Evolutionary conservation across 1,140 invertebrate genomes (phyloP).

Genomic region (Drosophila kepulauana): DNA sequence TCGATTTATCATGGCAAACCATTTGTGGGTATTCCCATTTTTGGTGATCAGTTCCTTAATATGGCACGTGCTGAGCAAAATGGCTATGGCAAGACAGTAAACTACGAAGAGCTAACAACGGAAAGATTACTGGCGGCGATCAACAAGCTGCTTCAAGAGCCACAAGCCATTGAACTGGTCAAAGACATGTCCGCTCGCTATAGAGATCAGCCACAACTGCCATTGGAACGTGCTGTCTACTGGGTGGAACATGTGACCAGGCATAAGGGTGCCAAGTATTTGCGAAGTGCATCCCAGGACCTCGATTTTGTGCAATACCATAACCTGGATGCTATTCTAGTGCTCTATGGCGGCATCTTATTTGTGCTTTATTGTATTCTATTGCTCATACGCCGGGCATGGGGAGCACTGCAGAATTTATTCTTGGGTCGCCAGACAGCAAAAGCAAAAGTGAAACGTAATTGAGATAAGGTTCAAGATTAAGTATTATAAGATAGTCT

Average conservation of each 20-base stretch:
- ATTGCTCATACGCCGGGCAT: slow-evolving; percentile 46
- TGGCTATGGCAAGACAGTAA: slow-evolving; percentile 85
- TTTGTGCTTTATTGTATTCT: slow-evolving; percentile 51
- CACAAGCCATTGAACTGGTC: slow-evolving; percentile 81
- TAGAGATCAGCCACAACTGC: slow-evolving; percentile 87
- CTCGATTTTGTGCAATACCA: slow-evolving; percentile 87
- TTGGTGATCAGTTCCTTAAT: slow-evolving; percentile 88
- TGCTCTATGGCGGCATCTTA: slow-evolving; percentile 68
- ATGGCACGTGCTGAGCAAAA: slow-evolving; percentile 85
- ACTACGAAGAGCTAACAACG: slow-evolving; percentile 57
- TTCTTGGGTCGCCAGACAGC: slow-evolving; percentile 33
- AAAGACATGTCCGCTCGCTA: slow-evolving; percentile 87
- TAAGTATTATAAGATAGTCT: slow-evolving; percentile 1
- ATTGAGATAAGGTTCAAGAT: slow-evolving; percentile 28
- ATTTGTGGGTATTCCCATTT: slow-evolving; percentile 89
- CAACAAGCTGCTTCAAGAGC: slow-evolving; percentile 57
- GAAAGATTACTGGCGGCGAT: slow-evolving; percentile 56
- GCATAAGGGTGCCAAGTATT: slow-evolving; percentile 86
- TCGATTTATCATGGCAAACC: slow-evolving; percentile 90
- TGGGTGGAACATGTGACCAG: slow-evolving; percentile 90
- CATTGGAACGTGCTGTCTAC: slow-evolving; percentile 89
- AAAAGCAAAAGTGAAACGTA: slow-evolving; percentile 40
- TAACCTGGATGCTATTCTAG: slow-evolving; percentile 85
- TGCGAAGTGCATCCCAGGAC: slow-evolving; percentile 85
- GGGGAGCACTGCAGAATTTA: slow-evolving; percentile 41